Percentiles rank a stretch among this genome's conserved stretches.
phyloP scores from a whole-genome alignment of 2,113 vertebrate species.

The Gobius niger region DNA sequence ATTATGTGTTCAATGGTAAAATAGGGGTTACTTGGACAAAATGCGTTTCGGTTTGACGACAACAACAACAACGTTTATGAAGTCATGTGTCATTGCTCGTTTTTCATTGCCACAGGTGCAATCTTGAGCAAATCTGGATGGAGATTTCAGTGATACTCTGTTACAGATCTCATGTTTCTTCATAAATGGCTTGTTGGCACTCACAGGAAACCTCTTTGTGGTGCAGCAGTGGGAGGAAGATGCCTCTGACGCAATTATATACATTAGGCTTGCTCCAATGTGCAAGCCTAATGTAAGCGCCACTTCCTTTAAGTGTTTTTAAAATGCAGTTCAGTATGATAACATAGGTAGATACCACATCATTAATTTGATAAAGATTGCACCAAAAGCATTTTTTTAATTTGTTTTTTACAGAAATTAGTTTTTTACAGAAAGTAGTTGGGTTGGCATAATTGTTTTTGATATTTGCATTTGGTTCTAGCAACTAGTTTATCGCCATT shows the following conservation, averaged over 20 bases:
- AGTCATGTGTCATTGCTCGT: too few species aligned
- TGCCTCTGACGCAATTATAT: neutral
- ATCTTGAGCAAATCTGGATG: neutral
- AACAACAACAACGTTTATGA: too few species aligned
- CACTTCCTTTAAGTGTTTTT: too few species aligned
- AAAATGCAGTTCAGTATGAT: neutral
- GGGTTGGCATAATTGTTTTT: too few species aligned
- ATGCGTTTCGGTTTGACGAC: too few species aligned
- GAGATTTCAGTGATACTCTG: neutral
- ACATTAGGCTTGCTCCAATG: neutral
- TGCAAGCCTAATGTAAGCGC: too few species aligned
- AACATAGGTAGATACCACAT: neutral
- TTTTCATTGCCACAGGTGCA: too few species aligned
- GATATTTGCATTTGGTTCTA: constrained; percentile 4
- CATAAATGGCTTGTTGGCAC: constrained; percentile 5
- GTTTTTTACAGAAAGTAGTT: neutral
- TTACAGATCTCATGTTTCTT: constrained; percentile 3
- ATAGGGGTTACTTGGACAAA: too few species aligned
- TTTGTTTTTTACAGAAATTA: neutral
- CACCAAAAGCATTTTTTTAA: too few species aligned
- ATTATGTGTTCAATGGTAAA: too few species aligned
- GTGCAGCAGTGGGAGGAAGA: constrained; percentile 33
- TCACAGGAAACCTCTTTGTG: constrained; percentile 39
- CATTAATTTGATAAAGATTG: neutral
- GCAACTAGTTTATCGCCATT: neutral